These are phyloP conservation scores for Leuciscus waleckii DNA, from an alignment of 2,797 vertebrate species.

Conservation along the genomic window DNA sequence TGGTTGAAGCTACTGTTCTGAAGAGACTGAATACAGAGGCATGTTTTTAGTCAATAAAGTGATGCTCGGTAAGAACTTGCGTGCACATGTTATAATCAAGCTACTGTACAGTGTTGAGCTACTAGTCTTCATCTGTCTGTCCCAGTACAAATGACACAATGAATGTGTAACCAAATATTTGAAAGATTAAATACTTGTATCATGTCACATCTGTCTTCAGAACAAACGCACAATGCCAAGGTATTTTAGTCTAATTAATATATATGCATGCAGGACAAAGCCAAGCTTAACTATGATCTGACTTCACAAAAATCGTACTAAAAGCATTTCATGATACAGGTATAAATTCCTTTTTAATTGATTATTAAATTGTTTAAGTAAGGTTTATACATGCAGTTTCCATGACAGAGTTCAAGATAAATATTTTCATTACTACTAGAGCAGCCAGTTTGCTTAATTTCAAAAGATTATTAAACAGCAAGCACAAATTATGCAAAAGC, in stretches of 20 bases:
- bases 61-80: background rate
- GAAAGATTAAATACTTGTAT: background rate
- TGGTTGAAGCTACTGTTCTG: constrained; percentile 89
- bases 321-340: too few species aligned
- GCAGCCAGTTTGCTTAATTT: too few species aligned
- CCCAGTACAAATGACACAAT: background rate
- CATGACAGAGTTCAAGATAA: too few species aligned
- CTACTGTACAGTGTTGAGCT: background rate
- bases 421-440: too few species aligned
- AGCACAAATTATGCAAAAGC: too few species aligned
- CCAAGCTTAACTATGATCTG: background rate
- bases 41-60: background rate
- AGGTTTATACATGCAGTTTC: too few species aligned
- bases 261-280: background rate
- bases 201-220: background rate
- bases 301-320: too few species aligned
- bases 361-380: too few species aligned
- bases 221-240: background rate
- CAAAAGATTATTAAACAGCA: too few species aligned
- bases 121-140: background rate
- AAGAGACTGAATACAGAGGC: constrained; percentile 75
- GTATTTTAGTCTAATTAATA: background rate
- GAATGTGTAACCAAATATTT: background rate
- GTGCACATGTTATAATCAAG: background rate
- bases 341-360: too few species aligned